These are phyloP conservation scores for Ficedula albicollis DNA, from an alignment of 2,797 vertebrate genomes.

Conservation along the genomic window DNA sequence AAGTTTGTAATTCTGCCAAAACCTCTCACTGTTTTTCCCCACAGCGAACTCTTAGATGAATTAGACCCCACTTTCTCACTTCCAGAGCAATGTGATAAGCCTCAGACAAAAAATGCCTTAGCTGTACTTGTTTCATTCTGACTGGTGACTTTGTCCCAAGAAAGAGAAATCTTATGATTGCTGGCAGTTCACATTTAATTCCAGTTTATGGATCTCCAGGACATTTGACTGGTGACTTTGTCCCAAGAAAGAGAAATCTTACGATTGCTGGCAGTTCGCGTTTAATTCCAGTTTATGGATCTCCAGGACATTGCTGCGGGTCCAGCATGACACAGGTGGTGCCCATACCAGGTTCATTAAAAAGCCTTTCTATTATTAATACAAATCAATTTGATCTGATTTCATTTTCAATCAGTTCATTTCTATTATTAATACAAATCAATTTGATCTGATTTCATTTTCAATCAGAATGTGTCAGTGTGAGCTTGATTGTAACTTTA, in stretches of 20 bases:
- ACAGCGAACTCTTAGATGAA: background rate
- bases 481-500: slow-evolving; percentile 1
- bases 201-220: background rate
- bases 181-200: background rate
- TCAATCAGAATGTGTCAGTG: slow-evolving; percentile 18
- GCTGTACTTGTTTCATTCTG: background rate
- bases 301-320: background rate
- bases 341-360: background rate
- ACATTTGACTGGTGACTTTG: background rate
- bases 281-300: background rate
- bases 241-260: background rate
- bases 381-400: background rate
- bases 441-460: slow-evolving; percentile 21
- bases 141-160: background rate
- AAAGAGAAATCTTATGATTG: background rate
- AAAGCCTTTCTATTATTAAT: background rate
- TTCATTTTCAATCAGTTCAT: slow-evolving; percentile 35
- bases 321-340: background rate
- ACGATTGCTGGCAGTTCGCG: background rate
- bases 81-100: background rate
- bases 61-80: background rate
- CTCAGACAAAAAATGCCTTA: background rate
- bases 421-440: background rate
- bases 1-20: background rate
- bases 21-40: background rate